Percentiles rank a stretch among this genome's conserved stretches.
Conservation (phyloP, 1,140 invertebrate species). For the Lepidurus apus region DNA sequence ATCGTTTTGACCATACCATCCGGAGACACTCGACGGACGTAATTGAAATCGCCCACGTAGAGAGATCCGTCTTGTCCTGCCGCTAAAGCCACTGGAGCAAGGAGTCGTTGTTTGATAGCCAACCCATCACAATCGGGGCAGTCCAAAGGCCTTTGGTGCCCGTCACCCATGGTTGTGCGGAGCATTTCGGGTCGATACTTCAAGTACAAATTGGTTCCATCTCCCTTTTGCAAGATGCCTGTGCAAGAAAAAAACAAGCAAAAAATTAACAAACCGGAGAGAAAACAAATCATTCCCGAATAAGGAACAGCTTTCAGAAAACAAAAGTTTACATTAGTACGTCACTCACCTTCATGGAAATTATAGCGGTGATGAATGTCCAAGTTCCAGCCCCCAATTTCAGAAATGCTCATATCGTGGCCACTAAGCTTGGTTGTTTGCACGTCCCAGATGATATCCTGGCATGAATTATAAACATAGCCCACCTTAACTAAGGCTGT, state of each 20-base stretch:
- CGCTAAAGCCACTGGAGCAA: constrained; percentile 87
- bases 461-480: constrained; percentile 87
- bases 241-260: constrained; percentile 38
- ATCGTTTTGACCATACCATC: constrained; percentile 88
- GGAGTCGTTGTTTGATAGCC: constrained; percentile 75
- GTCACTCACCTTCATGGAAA: constrained; percentile 93
- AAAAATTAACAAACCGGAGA: constrained; percentile 1
- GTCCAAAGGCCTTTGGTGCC: constrained; percentile 69
- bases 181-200: constrained; percentile 62
- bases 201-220: constrained; percentile 92
- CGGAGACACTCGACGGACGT: constrained; percentile 84
- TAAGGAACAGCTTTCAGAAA: background rate
- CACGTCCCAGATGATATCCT: constrained; percentile 76
- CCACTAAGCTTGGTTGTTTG: constrained; percentile 88
- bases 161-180: constrained; percentile 88
- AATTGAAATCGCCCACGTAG: constrained; percentile 95
- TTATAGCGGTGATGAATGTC: constrained; percentile 98
- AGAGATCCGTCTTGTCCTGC: constrained; percentile 92
- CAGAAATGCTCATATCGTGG: constrained; percentile 95
- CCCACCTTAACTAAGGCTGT: constrained; percentile 77
- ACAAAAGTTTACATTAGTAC: background rate
- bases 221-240: constrained; percentile 93
- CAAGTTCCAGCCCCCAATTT: constrained; percentile 94
- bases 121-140: constrained; percentile 77
- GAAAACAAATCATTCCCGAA: background rate